These are phyloP conservation scores for Habroteleia sp. DNA, from an alignment of 2,888 invertebrate species.

Conservation along the genomic window DNA sequence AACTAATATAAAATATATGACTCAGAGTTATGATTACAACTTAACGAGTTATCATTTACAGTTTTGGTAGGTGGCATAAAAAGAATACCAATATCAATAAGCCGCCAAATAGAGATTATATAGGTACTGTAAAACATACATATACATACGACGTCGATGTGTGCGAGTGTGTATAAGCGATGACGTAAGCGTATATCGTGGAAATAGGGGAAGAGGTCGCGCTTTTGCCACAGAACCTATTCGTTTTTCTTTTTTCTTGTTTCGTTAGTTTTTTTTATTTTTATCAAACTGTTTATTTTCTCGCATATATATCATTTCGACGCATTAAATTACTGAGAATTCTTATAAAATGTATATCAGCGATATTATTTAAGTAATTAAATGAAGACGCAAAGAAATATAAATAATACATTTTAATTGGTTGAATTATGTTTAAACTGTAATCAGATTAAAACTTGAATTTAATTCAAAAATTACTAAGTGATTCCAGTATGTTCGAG, in stretches of 20 bases:
- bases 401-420: background rate
- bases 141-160: slow-evolving; percentile 6
- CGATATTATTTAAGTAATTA: slow-evolving; percentile 18
- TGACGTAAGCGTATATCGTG: slow-evolving; percentile 39
- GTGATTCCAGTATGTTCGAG: background rate
- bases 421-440: background rate
- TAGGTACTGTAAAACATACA: slow-evolving; percentile 21
- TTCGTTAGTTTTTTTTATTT: slow-evolving; percentile 16
- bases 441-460: slow-evolving; percentile 4
- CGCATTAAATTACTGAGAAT: slow-evolving; percentile 7
- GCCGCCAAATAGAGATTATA: slow-evolving; percentile 27
- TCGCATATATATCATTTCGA: slow-evolving; percentile 5
- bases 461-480: background rate
- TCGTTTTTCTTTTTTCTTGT: slow-evolving; percentile 27
- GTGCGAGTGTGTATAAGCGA: slow-evolving; percentile 21
- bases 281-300: slow-evolving; percentile 26
- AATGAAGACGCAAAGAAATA: slow-evolving; percentile 9
- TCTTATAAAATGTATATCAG: slow-evolving; percentile 8
- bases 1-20: background rate
- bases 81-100: slow-evolving; percentile 20
- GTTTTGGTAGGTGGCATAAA: slow-evolving; percentile 30
- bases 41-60: slow-evolving; percentile 24
- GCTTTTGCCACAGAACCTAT: slow-evolving; percentile 38
- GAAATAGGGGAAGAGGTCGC: slow-evolving; percentile 31
- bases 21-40: too few species aligned